A percentile compares a stretch with the other conserved stretches of the same genome.
These are phyloP conservation scores for Physella acuta DNA, from an alignment of 1,140 invertebrate species.

Conservation along the genomic window DNA sequence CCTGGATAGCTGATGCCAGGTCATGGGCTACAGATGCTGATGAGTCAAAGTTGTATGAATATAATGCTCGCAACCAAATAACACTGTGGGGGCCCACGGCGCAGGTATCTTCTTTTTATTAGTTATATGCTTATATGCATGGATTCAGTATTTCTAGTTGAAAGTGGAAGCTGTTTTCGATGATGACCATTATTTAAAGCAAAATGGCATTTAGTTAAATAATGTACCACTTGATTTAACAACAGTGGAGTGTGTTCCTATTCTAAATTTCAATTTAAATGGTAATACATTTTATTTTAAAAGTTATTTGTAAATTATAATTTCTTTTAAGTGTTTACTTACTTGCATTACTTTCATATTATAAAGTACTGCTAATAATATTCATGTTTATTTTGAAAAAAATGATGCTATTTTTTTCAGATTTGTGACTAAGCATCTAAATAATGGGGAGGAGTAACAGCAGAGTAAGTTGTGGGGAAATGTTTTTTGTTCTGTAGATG, in stretches of 20 bases:
- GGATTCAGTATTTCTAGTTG: not conserved
- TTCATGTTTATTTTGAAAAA: too few species aligned
- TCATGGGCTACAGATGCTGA: slow-evolving; percentile 56
- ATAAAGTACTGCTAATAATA: too few species aligned
- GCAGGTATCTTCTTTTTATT: slow-evolving; percentile 61
- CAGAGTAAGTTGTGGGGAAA: slow-evolving; percentile 41
- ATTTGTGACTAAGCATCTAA: slow-evolving; percentile 88
- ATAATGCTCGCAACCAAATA: slow-evolving; percentile 88
- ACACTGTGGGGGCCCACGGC: slow-evolving; percentile 88
- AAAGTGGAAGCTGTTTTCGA: too few species aligned
- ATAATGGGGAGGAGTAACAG: slow-evolving; percentile 75
- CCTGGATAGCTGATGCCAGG: slow-evolving; percentile 75
- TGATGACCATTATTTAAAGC: too few species aligned
- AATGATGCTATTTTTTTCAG: slow-evolving; percentile 32
- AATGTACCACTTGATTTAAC: not conserved
- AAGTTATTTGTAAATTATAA: too few species aligned
- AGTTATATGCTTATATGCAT: not conserved
- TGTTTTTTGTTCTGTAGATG: not conserved
- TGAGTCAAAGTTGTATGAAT: slow-evolving; percentile 70
- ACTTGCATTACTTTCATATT: too few species aligned
- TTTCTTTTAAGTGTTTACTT: not conserved
- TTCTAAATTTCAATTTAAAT: not conserved
- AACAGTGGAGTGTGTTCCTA: not conserved
- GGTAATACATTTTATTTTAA: not conserved
- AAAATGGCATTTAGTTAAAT: not conserved